Conservation (phyloP, 2,888 invertebrate genomes). For the Drosophila dives region DNA sequence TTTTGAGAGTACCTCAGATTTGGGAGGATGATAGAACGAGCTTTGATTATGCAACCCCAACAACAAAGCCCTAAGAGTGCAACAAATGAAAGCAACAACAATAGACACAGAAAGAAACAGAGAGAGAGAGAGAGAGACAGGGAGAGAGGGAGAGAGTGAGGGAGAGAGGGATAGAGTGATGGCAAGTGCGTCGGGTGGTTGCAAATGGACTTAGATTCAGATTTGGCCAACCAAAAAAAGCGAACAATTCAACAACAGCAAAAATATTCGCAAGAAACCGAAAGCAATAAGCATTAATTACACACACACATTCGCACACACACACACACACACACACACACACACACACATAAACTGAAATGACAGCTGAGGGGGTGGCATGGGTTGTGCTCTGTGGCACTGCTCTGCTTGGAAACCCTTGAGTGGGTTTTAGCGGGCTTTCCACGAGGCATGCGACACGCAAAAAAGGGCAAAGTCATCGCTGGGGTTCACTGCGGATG, state of each 20-base stretch:
- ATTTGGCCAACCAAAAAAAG: slow-evolving; percentile 49
- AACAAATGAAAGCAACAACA: slow-evolving; percentile 10
- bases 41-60: slow-evolving; percentile 30
- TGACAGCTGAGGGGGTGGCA: slow-evolving; percentile 24
- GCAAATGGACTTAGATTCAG: slow-evolving; percentile 20
- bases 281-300: slow-evolving; percentile 62
- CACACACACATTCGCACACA: slow-evolving; percentile 13
- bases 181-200: slow-evolving; percentile 29
- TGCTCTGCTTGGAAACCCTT: slow-evolving; percentile 21
- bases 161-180: not conserved
- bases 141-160: not conserved
- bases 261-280: slow-evolving; percentile 48
- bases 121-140: not conserved
- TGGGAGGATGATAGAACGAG: slow-evolving; percentile 12
- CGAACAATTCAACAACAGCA: slow-evolving; percentile 17
- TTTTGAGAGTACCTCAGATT: not conserved
- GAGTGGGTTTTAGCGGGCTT: slow-evolving; percentile 1
- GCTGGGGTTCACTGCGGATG: slow-evolving; percentile 26
- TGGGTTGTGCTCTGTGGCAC: not conserved
- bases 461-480: slow-evolving; percentile 53
- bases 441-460: slow-evolving; percentile 35
- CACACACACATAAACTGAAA: slow-evolving; percentile 8
- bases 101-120: not conserved
- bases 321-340: slow-evolving; percentile 14
- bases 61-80: slow-evolving; percentile 18